Conservation (phyloP, 2,113 vertebrate species). For the Camelus dromedarius region DNA sequence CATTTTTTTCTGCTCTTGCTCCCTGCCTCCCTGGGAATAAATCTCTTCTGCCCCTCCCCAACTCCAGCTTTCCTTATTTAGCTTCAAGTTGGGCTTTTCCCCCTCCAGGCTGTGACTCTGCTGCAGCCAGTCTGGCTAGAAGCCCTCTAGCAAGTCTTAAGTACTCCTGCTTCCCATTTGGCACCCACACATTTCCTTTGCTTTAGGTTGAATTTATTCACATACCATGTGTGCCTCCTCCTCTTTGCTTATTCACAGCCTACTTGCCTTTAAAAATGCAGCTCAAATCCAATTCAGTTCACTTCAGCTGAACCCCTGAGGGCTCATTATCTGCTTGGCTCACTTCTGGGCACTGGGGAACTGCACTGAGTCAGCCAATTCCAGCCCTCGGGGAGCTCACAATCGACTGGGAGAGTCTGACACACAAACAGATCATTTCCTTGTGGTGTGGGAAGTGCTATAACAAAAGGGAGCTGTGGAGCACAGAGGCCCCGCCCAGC, state of each 20-base stretch:
- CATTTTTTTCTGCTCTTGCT: not conserved
- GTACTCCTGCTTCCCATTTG: not conserved
- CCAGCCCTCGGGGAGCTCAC: not conserved
- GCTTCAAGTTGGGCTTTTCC: not conserved
- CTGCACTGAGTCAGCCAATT: not conserved
- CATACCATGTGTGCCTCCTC: not conserved
- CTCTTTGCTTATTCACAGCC: not conserved
- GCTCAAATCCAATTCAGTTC: not conserved
- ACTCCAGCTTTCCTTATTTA: not conserved
- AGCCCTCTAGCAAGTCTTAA: not conserved
- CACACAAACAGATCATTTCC: not conserved
- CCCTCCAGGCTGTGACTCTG: not conserved
- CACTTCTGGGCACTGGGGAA: not conserved
- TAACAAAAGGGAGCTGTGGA: not conserved
- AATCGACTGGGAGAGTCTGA: not conserved
- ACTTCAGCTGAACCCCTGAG: not conserved
- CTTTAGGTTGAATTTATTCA: not conserved
- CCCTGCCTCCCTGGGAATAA: not conserved
- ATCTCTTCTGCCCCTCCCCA: not conserved
- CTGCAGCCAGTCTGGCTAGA: not conserved
- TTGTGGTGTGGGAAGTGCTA: not conserved
- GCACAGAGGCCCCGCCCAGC: not conserved
- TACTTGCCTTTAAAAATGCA: conserved; percentile 10
- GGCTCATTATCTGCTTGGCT: not conserved
- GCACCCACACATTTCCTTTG: not conserved